These are phyloP conservation scores for Hypothenemus hampei DNA, from an alignment of 1,140 invertebrate species.

Conservation along the genomic window DNA sequence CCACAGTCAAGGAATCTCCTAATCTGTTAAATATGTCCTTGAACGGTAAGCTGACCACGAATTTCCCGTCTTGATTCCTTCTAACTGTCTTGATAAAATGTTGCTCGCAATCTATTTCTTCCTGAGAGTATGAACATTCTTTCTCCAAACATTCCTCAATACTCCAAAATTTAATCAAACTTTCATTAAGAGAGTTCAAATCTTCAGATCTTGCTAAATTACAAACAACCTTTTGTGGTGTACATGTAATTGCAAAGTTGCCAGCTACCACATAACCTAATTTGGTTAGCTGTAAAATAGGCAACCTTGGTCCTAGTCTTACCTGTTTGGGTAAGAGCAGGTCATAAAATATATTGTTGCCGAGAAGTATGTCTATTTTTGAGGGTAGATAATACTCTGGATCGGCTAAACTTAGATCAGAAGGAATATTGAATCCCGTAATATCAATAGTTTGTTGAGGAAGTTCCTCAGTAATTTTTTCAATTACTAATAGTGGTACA, in stretches of 20 bases:
- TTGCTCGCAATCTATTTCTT: conserved; percentile 3
- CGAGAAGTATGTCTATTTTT: conserved; percentile 17
- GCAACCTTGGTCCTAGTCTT: conserved; percentile 8
- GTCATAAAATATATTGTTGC: conserved; percentile 20
- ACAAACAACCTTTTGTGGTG: neutral
- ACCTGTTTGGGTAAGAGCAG: conserved; percentile 15
- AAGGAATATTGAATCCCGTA: neutral
- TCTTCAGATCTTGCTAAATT: neutral
- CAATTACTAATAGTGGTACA: conserved; percentile 1
- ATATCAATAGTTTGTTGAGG: conserved; percentile 2
- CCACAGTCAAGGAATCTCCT: neutral
- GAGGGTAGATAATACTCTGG: neutral
- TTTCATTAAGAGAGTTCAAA: neutral
- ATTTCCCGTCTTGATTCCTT: neutral
- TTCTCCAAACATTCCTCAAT: conserved; percentile 3
- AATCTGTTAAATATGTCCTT: neutral
- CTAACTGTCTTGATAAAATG: conserved; percentile 7
- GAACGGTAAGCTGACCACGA: conserved; percentile 4
- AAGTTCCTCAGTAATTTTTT: conserved; percentile 4
- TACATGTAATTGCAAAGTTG: neutral
- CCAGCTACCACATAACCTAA: conserved; percentile 22
- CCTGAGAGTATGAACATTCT: neutral
- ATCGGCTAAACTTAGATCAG: neutral
- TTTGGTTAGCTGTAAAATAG: conserved; percentile 15
- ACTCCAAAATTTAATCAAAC: conserved; percentile 6